Conservation (phyloP, 2,113 vertebrate species). For the Hemichromis elongatus region DNA sequence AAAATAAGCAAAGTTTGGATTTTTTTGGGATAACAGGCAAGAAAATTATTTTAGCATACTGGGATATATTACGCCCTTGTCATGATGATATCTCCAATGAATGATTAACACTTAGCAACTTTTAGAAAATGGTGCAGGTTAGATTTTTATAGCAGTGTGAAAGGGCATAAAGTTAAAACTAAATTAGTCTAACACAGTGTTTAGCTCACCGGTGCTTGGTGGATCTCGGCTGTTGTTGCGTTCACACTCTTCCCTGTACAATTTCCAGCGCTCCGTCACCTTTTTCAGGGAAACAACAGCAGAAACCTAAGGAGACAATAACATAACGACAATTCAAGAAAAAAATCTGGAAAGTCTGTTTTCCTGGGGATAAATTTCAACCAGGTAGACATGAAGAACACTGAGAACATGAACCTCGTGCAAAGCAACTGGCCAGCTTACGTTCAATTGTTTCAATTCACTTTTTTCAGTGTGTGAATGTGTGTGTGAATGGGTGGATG, state of each 20-base stretch:
- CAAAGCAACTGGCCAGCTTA: not conserved
- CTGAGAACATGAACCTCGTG: not conserved
- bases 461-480: too few relatives aligned
- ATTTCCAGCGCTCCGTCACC: conserved; percentile 63
- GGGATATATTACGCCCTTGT: not conserved
- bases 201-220: conserved; percentile 54
- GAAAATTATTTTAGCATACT: too few relatives aligned
- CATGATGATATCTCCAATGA: not conserved
- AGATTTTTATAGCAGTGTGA: not conserved
- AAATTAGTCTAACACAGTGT: not conserved
- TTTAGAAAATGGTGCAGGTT: not conserved
- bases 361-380: not conserved
- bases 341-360: not conserved
- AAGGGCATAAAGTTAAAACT: not conserved
- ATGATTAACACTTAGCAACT: not conserved
- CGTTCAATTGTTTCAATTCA: conserved; percentile 9
- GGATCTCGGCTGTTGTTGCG: conserved; percentile 65
- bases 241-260: conserved; percentile 69
- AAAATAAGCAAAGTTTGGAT: not conserved
- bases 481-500: too few relatives aligned
- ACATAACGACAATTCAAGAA: not conserved
- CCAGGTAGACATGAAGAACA: not conserved
- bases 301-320: conserved; percentile 52
- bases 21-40: not conserved
- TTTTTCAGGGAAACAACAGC: conserved; percentile 59